A percentile compares a stretch with the other conserved stretches of the same genome.
These are phyloP conservation scores for Stenchaetothrips biformis DNA, from an alignment of 2,888 invertebrate genomes.

Conservation along the genomic window DNA sequence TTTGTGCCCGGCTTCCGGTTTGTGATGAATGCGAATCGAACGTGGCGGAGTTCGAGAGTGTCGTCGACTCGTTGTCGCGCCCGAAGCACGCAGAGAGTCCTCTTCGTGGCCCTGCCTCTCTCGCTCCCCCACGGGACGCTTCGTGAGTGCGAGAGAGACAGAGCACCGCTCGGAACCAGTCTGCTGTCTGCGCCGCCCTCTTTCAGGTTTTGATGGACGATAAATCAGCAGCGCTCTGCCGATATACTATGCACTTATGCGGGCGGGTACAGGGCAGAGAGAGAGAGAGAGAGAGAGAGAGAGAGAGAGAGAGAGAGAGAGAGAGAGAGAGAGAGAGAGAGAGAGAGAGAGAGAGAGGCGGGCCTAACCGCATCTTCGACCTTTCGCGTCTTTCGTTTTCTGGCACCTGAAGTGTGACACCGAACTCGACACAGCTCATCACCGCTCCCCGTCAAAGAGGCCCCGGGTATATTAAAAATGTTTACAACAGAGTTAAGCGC, in stretches of 20 bases:
- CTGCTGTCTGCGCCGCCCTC: neutral
- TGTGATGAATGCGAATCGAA: conserved; percentile 9
- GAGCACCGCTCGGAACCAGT: neutral
- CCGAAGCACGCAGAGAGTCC: too few species aligned
- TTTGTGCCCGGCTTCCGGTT: conserved; percentile 5
- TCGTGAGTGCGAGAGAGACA: neutral
- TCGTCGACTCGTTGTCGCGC: too few species aligned
- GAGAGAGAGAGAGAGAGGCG: too few species aligned
- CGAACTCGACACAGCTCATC: too few species aligned
- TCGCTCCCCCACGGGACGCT: too few species aligned
- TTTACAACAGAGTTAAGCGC: too few species aligned
- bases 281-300: neutral
- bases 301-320: too few species aligned
- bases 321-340: too few species aligned
- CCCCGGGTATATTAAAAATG: too few species aligned
- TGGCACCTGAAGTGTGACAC: neutral
- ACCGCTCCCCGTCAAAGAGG: too few species aligned
- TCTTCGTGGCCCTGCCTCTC: too few species aligned
- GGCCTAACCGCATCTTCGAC: neutral
- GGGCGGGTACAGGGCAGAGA: neutral
- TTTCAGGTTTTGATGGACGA: conserved; percentile 14
- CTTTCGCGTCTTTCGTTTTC: neutral
- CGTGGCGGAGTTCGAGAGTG: too few species aligned
- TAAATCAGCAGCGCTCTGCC: neutral
- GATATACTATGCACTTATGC: conserved; percentile 19